Evolutionary conservation across 2,113 vertebrate genomes (phyloP), one percentile per base, ranked within the genome.

Genomic region (Delphinus delphis): DNA sequence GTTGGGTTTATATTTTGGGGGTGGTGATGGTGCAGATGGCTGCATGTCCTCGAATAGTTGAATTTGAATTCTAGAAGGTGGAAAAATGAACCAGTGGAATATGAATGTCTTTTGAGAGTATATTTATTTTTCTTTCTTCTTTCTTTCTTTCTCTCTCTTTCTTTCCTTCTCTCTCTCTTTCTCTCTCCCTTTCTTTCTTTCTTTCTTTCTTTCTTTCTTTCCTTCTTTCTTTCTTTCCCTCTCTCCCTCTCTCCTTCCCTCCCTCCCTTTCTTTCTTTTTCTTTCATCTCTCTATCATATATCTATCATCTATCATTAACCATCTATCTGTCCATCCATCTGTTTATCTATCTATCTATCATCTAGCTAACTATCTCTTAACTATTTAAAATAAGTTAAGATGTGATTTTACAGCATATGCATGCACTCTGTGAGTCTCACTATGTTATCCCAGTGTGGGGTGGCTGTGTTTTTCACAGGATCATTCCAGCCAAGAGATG

Each of bases 11-110:
- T 70, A 15, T 76, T 31, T 36, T 8, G 7, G 36, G 5, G 5
- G 17, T 17, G 18, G 23, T 50, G 2, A 1, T 10, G 21, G 4
- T 77, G 0, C 7, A 88, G 6, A 53, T 2, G 17, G 8, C 6
- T 4, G 1, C 4, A 55, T 70, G 18, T 63, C 11, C 20, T 81
- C 6, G 28, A 47, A 26, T 10, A 25, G 10, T 10, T 85, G 25
- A 33, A 23, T 1, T 58, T 80, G 50, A 89, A 47, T 58, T 70
- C 15, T 4, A 68, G 53, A 14, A 68, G 86, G 58, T 65, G 10
- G 25, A 70, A 63, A 13, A 82, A 77, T 65, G 11, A 80, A 68
- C 18, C 62, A 79, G 3, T 31, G 17, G 11, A 9, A 58, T 11
- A 36, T 33, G 10, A 62, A 74, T 74, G 9, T 10, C 55, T 83